A percentile compares a stretch with the other conserved stretches of the same genome.
Evolutionary conservation across 2,888 invertebrate species (phyloP).

Genomic region (Mythimna ferrago): DNA sequence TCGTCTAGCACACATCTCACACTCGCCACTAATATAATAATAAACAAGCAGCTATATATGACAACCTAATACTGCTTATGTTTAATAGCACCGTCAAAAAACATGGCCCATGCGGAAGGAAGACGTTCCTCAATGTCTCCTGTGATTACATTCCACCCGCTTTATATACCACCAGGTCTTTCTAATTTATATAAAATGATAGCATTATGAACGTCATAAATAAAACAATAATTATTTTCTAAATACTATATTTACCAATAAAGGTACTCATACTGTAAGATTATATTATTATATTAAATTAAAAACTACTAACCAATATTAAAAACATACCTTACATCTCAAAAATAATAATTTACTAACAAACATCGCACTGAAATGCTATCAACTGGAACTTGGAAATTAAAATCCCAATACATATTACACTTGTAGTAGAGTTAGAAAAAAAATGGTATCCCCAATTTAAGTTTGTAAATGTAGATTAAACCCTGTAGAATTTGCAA

Average conservation of each 20-base stretch:
- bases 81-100: conserved; percentile 51
- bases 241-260: conserved; percentile 84
- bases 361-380: conserved; percentile 76
- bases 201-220: conserved; percentile 38
- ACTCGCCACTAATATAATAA: conserved; percentile 46
- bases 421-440: conserved; percentile 26
- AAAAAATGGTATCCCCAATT: conserved; percentile 26
- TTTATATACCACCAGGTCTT: neutral
- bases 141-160: neutral
- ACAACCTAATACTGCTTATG: conserved; percentile 60
- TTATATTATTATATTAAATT: conserved; percentile 88
- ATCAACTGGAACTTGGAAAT: conserved; percentile 39
- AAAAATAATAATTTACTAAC: conserved; percentile 91
- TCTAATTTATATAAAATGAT: conserved; percentile 13
- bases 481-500: conserved; percentile 45
- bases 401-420: conserved; percentile 28
- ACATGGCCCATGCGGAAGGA: conserved; percentile 71
- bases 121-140: conserved; percentile 75
- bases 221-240: conserved; percentile 70
- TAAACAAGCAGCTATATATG: conserved; percentile 67
- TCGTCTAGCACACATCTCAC: conserved; percentile 71
- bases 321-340: conserved; percentile 89
- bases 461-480: conserved; percentile 22
- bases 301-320: conserved; percentile 88
- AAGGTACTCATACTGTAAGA: conserved; percentile 81